Base-by-base conservation (phyloP, 2,113 vertebrate species). In the Dendrocopos noguchii region DNA sequence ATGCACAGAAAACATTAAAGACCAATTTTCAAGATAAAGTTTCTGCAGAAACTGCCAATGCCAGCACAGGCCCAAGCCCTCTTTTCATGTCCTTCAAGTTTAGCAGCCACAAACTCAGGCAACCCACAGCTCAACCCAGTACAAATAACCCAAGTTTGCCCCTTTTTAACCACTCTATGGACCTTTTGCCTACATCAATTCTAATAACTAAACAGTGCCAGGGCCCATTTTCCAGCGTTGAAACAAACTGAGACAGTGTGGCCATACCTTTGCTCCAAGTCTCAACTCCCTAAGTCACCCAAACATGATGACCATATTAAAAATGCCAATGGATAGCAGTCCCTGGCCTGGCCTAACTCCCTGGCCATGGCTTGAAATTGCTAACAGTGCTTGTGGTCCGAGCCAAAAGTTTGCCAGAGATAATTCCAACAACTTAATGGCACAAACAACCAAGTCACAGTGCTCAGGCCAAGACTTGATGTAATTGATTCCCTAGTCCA, bases 181-280 rank as follows among this genome's bases (percentile, higher is more conserved):
- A 27, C 24, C n/a, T 76, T 63, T 87, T 36, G 28, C 3, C 31
- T 67, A 5, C 12, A 64, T 19, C 6, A 65, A 18, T 50, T 55
- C 63, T 52, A 46, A 39, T 20, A 88, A 21, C 1, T 56, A 39
- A 92, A 34, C 4, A 64, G 21, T 24, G 25, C 4, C 4, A 82
- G 12, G 25, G 36, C 8, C 8, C 11, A 8, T 53, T 72, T 10
- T 11, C 20, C 25, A 64, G 4, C 1, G 0, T 1, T 70, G 39
- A 70, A 24, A 73, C 7, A 24, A 82, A 4, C 7, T 31, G 16
- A 27, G n/a, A 60, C 10, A 61, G 10, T 12, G 7, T 34, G 24
- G 10, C 13, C 9, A 0, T 25, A 55, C 10, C 17, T 85, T 74
- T 78, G 5, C 33, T 93, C 70, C 44, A 70, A 76, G 2, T 63